phyloP scores from a whole-genome alignment of 2,797 vertebrate species.

The Phrynocephalus vlangalii region DNA sequence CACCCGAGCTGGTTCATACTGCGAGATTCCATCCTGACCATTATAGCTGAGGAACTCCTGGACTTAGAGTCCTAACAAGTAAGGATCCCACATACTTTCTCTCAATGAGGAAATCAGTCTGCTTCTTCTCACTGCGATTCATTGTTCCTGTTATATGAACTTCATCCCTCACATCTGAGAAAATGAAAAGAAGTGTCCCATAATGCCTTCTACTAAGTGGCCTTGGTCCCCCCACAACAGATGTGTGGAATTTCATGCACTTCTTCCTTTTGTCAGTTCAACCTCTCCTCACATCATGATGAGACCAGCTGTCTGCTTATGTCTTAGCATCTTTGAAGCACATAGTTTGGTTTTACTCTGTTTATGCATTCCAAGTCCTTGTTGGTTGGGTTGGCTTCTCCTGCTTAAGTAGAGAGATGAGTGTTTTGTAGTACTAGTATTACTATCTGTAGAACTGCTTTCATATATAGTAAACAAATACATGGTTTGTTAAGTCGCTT shows the following conservation, averaged over 20 bases:
- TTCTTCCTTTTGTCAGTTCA: neutral
- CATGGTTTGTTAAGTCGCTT: too few species aligned
- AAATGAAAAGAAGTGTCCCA: neutral
- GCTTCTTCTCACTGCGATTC: neutral
- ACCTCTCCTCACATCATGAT: neutral
- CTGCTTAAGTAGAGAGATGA: too few species aligned
- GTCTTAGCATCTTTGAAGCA: neutral
- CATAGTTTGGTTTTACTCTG: neutral
- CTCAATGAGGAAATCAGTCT: neutral
- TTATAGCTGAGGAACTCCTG: too few species aligned
- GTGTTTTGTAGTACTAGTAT: neutral
- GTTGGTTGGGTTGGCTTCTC: neutral
- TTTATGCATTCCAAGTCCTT: neutral
- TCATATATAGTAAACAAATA: neutral
- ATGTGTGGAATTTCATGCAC: neutral
- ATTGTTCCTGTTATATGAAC: neutral
- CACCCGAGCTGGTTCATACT: too few species aligned
- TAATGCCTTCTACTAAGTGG: neutral
- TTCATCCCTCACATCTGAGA: neutral
- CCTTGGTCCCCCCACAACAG: neutral
- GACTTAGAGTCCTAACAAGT: too few species aligned
- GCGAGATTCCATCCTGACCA: too few species aligned
- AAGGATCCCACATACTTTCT: too few species aligned
- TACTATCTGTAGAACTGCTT: neutral
- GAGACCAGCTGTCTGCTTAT: neutral